Evolutionary conservation across 2,888 invertebrate genomes (phyloP).

Genomic region (Petrolisthes manimaculis): DNA sequence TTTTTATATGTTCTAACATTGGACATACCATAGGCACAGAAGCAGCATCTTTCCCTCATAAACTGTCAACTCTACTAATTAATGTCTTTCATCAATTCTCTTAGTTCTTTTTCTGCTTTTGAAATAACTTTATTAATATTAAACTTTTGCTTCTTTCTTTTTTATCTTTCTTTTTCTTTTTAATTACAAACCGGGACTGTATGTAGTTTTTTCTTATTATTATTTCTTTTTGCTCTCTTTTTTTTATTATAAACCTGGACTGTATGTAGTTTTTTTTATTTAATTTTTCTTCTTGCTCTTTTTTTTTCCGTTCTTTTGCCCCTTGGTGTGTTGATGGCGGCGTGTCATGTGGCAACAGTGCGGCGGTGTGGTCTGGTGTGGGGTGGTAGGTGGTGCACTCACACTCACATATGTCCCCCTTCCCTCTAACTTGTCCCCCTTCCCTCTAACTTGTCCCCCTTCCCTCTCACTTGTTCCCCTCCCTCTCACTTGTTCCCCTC

Average conservation of each 20-base stretch:
- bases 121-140: background rate
- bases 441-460: background rate
- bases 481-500: background rate
- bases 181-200: too few relatives aligned
- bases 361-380: background rate
- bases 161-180: background rate
- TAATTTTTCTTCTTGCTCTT: background rate
- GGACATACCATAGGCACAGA: too few relatives aligned
- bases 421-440: background rate
- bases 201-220: too few relatives aligned
- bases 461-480: background rate
- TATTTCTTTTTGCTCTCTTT: too few relatives aligned
- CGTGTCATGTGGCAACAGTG: background rate
- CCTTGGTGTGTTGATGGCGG: background rate
- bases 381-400: background rate
- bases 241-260: too few relatives aligned
- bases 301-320: background rate
- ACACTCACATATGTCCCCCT: background rate
- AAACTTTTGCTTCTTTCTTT: background rate
- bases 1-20: background rate
- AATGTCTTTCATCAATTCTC: too few relatives aligned
- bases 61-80: too few relatives aligned
- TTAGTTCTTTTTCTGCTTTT: background rate
- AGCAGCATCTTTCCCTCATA: too few relatives aligned
- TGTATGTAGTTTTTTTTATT: background rate